Conservation (phyloP, 2,888 invertebrate genomes). For the Ophraella communa region DNA sequence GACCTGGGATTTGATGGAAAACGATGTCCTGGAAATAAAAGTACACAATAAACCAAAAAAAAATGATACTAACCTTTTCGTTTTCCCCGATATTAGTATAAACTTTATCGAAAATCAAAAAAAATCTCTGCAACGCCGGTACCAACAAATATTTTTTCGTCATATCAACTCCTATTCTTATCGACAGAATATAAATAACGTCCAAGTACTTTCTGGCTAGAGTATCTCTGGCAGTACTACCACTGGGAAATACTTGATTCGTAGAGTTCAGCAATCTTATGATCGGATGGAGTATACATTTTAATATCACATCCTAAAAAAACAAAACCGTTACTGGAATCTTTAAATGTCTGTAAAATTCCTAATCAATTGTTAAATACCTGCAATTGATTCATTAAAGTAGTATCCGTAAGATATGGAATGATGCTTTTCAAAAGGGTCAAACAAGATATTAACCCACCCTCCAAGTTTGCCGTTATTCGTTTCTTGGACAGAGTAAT, state of each 20-base stretch:
- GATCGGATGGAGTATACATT: constrained; percentile 82
- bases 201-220: constrained; percentile 83
- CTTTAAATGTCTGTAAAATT: too few species aligned
- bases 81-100: constrained; percentile 58
- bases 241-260: constrained; percentile 82
- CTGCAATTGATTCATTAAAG: constrained; percentile 86
- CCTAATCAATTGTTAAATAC: constrained; percentile 59
- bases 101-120: constrained; percentile 81
- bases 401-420: constrained; percentile 81
- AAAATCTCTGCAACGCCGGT: constrained; percentile 76
- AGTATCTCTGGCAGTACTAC: constrained; percentile 74
- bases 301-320: constrained; percentile 82
- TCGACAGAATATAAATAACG: constrained; percentile 79
- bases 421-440: constrained; percentile 80
- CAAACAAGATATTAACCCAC: constrained; percentile 84
- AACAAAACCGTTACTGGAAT: background rate
- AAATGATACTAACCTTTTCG: constrained; percentile 25
- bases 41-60: background rate
- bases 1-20: too few species aligned
- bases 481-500: constrained; percentile 81
- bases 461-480: constrained; percentile 84
- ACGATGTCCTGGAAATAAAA: too few species aligned
- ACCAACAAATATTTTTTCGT: constrained; percentile 76
- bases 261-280: constrained; percentile 82
- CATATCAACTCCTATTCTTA: constrained; percentile 79